A percentile compares a stretch with the other conserved stretches of the same genome.
Evolutionary conservation across 2,888 invertebrate species (phyloP).

Genomic region (Meliscaeva auricollis): DNA sequence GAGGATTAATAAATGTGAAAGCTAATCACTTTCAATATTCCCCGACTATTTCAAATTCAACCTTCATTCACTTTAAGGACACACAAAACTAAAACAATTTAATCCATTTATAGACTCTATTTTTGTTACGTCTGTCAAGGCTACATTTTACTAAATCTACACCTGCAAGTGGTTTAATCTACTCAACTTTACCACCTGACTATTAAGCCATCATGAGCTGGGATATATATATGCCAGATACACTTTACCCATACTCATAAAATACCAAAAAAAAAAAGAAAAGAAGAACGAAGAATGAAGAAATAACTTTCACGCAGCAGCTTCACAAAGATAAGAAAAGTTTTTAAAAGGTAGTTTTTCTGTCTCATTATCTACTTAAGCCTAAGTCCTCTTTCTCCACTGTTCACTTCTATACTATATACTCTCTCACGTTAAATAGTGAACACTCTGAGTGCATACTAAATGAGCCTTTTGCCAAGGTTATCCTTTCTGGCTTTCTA

Average conservation of each 20-base stretch:
- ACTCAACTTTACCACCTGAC: slow-evolving; percentile 64
- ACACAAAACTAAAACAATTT: slow-evolving; percentile 24
- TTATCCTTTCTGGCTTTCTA: slow-evolving; percentile 48
- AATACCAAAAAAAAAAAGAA: background rate
- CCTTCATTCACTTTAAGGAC: background rate
- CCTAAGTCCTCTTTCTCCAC: slow-evolving; percentile 56
- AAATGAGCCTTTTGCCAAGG: slow-evolving; percentile 71
- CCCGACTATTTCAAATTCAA: background rate
- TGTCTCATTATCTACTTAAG: slow-evolving; percentile 75
- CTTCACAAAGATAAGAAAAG: slow-evolving; percentile 64
- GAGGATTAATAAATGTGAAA: background rate
- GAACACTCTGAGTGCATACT: slow-evolving; percentile 70
- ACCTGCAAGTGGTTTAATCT: slow-evolving; percentile 47
- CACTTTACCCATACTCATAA: background rate
- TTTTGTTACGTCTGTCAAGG: slow-evolving; percentile 7
- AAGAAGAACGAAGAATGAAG: background rate
- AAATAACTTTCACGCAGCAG: slow-evolving; percentile 30
- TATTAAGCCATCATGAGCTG: slow-evolving; percentile 36
- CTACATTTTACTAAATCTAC: slow-evolving; percentile 34
- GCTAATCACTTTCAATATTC: too few relatives aligned
- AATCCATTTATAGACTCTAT: background rate
- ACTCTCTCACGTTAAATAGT: slow-evolving; percentile 48
- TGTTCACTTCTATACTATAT: slow-evolving; percentile 42
- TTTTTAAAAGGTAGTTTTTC: slow-evolving; percentile 71
- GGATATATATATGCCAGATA: background rate